Percentiles rank a stretch among this genome's conserved stretches.
These are phyloP conservation scores for Fabriciana adippe DNA, from an alignment of 2,888 invertebrate genomes.

Conservation along the genomic window DNA sequence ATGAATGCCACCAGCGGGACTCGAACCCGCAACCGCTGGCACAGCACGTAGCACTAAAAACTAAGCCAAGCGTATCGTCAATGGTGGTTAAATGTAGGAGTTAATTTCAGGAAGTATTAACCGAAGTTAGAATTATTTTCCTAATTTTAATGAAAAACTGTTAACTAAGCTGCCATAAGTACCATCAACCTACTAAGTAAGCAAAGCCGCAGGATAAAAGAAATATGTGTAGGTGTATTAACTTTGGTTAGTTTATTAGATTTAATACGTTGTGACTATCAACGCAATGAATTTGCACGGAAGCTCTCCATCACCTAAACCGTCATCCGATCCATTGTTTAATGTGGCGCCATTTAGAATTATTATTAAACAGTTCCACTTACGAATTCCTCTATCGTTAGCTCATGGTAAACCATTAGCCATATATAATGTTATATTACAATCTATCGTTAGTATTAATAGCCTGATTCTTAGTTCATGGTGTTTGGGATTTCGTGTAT, in stretches of 20 bases:
- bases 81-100: too few relatives aligned
- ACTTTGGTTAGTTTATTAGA: neutral
- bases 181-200: too few relatives aligned
- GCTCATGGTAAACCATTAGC: slow-evolving; percentile 22
- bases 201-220: neutral
- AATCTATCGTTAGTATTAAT: slow-evolving; percentile 33
- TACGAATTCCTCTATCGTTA: slow-evolving; percentile 32
- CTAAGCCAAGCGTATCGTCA: too few relatives aligned
- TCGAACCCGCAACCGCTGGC: too few relatives aligned
- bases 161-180: too few relatives aligned
- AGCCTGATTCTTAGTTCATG: slow-evolving; percentile 19
- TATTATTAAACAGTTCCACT: slow-evolving; percentile 28
- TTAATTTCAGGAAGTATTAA: too few relatives aligned
- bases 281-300: slow-evolving; percentile 49
- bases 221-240: neutral
- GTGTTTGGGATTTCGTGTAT: slow-evolving; percentile 12
- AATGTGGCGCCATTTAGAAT: slow-evolving; percentile 20
- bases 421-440: slow-evolving; percentile 19
- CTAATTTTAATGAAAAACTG: too few relatives aligned
- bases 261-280: too few relatives aligned
- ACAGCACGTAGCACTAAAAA: too few relatives aligned
- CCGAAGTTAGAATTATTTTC: too few relatives aligned
- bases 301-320: slow-evolving; percentile 59
- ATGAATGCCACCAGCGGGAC: too few relatives aligned
- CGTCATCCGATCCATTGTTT: slow-evolving; percentile 59